phyloP scores from a whole-genome alignment of 2,888 invertebrate species.

The Hartigia nigra region DNA sequence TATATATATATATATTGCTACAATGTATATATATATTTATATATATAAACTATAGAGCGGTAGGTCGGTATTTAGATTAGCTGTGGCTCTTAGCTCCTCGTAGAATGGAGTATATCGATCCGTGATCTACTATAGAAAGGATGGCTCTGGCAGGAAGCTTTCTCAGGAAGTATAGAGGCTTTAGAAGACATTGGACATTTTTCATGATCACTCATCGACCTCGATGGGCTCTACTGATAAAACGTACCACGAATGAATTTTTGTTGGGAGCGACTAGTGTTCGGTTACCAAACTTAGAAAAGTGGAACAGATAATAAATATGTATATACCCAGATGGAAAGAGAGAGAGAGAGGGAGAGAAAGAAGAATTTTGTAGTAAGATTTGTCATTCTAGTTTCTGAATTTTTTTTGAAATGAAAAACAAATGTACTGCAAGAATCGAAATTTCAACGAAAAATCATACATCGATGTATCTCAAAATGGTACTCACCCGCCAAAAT shows the following conservation, averaged over 20 bases:
- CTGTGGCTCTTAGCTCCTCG: not conserved
- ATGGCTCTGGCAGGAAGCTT: not conserved
- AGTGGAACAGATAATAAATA: not conserved
- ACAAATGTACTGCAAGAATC: not conserved
- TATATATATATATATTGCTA: not conserved
- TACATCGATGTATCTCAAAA: not conserved
- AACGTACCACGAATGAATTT: not conserved
- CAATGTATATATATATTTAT: not conserved
- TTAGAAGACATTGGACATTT: not conserved
- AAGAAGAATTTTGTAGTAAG: not conserved
- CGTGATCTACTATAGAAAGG: not conserved
- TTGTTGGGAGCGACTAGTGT: not conserved
- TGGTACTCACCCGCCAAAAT: slow-evolving; percentile 43
- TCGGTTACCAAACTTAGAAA: not conserved
- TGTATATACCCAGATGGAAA: not conserved
- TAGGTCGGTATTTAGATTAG: not conserved
- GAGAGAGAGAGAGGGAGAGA: no score
- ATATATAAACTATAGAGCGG: not conserved
- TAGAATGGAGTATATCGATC: not conserved
- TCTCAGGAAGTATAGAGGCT: not conserved
- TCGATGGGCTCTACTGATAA: not conserved
- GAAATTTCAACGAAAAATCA: not conserved
- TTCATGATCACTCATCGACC: not conserved
- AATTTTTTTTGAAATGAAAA: not conserved
- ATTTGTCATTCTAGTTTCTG: not conserved